Percentiles rank a stretch among this genome's conserved stretches.
Conservation (phyloP, 2,797 vertebrate genomes). For the Dallia pectoralis region DNA sequence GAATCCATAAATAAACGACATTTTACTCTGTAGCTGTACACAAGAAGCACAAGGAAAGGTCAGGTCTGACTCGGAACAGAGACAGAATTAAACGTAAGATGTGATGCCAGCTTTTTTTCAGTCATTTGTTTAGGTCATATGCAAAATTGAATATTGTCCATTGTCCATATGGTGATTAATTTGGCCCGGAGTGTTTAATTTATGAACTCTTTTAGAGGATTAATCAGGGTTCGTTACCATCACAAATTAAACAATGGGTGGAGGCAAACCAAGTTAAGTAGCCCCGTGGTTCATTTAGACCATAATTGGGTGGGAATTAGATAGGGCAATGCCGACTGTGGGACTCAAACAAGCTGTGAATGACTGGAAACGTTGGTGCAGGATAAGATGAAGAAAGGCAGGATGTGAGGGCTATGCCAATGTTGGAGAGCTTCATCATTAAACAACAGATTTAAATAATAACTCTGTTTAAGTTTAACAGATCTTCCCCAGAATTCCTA, state of each 20-base stretch:
- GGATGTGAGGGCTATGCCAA: background rate
- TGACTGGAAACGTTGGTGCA: conserved; percentile 25
- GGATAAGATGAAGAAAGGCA: background rate
- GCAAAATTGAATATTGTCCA: conserved; percentile 54
- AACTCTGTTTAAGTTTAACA: background rate
- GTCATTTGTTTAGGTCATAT: conserved; percentile 30
- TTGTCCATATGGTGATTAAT: conserved; percentile 62
- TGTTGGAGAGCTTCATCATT: background rate
- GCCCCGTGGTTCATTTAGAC: conserved; percentile 69
- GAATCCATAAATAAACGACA: conserved; percentile 45
- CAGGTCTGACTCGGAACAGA: conserved; percentile 29
- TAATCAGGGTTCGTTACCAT: conserved; percentile 69
- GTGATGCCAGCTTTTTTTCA: background rate
- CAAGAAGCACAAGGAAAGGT: conserved; percentile 32
- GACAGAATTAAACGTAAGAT: conserved; percentile 1
- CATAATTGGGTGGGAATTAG: conserved; percentile 72
- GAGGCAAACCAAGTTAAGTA: conserved; percentile 63
- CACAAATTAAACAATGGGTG: conserved; percentile 70
- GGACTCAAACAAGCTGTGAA: conserved; percentile 61
- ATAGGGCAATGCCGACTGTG: conserved; percentile 64
- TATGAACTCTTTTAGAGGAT: conserved; percentile 57
- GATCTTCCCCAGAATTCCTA: background rate
- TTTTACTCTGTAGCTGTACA: conserved; percentile 31
- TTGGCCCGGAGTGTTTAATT: conserved; percentile 60
- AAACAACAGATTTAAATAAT: background rate